Base-by-base conservation (phyloP, 1,140 invertebrate species). In the Tetramorium simillimum region DNA sequence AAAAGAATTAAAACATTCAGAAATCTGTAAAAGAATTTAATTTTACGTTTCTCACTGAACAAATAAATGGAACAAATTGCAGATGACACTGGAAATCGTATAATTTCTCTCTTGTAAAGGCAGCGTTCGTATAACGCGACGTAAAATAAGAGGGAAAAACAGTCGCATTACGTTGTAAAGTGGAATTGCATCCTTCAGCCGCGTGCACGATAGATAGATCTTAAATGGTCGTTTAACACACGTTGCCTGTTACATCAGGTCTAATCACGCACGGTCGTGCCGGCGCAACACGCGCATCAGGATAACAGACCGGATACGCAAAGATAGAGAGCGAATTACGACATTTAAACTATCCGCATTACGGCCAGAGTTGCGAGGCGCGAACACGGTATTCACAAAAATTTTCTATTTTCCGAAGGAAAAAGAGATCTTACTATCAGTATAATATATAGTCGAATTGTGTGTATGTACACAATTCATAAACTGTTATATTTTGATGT, bases 161-260 rank as follows among this genome's bases (percentile, higher is more conserved):
- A 86, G 60, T 58, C 73, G 60, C 46, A 67, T 73, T 87, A 87
- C 65, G 75, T 62, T 89, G 60, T 85, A 88, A 80, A 80, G 49
- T 65, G 60, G 73, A 85, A 81, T 80, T 85, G 89, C 78, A 87
- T 90, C 73, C 24, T 88, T 89, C 49, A 80, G 56, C 80, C 60
- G 78, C 49, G 78, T 80, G 40, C 28, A 81, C 70, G 76, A 89
- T 89, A 89, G 88, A 90, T 80, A 33, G 21, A 75, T 81, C 80
- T 90, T 85, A 88, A 90, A 88, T 80, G 77, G 70, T 88, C 88
- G 53, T 90, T 90, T 90, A 90, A 90, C 86, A 86, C 88, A 82
- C 81, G 77, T 88, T 86, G 76, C 88, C 70, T 70, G 78, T 89
- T 87, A 89, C 86, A 84, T 90, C 73, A 77, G 60, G 75, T 82